Percentiles rank a stretch among this genome's conserved stretches.
phyloP scores from a whole-genome alignment of 1,140 invertebrate species.

The Pteromalus puparum region DNA sequence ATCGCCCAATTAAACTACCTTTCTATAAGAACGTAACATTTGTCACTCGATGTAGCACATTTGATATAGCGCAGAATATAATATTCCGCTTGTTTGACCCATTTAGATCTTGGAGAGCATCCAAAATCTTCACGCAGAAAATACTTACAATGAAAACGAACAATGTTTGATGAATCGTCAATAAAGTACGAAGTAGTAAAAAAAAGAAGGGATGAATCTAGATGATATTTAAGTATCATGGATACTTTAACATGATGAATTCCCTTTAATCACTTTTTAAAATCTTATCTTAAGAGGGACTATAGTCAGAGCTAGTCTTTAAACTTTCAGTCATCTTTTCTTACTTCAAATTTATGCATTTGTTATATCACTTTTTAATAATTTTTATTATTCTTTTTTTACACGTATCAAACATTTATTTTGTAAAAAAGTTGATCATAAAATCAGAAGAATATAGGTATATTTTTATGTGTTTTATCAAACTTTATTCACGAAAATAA shows the following conservation, averaged over 20 bases:
- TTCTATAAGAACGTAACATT: slow-evolving; percentile 45
- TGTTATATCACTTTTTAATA: slow-evolving; percentile 26
- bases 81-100: slow-evolving; percentile 41
- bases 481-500: slow-evolving; percentile 3
- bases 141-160: slow-evolving; percentile 43
- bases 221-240: background rate
- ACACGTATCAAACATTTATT: slow-evolving; percentile 15
- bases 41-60: slow-evolving; percentile 32
- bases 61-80: slow-evolving; percentile 44
- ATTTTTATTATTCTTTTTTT: background rate
- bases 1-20: slow-evolving; percentile 49
- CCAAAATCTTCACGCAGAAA: slow-evolving; percentile 37
- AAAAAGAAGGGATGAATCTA: slow-evolving; percentile 21
- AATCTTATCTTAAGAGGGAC: slow-evolving; percentile 19
- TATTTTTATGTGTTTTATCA: background rate
- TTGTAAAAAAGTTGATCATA: background rate
- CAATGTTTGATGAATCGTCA: slow-evolving; percentile 34
- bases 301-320: slow-evolving; percentile 18
- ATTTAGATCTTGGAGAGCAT: background rate
- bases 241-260: background rate
- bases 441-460: slow-evolving; percentile 18
- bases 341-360: background rate
- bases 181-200: slow-evolving; percentile 43
- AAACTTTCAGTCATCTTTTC: slow-evolving; percentile 1
- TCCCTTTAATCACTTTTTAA: slow-evolving; percentile 16